Base-by-base conservation (phyloP, 2,888 invertebrate genomes). In the Digitonthophagus gazella region DNA sequence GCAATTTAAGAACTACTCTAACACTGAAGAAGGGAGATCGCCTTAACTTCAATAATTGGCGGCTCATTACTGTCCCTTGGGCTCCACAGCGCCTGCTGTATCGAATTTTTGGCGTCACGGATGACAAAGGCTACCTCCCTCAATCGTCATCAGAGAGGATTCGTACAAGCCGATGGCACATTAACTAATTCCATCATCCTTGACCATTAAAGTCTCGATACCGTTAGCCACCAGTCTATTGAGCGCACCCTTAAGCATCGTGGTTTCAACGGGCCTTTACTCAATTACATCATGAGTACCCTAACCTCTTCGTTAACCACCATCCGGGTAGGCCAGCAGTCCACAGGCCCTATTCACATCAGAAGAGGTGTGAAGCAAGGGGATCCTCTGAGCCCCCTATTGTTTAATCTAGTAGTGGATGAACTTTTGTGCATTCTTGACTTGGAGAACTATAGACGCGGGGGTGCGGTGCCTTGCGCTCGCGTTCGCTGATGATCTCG, bases 131-230 rank as follows among this genome's bases (percentile, higher is more conserved):
- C n/a, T n/a, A n/a, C n/a, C n/a, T n/a, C n/a, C n/a, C n/a, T n/a
- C n/a, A n/a, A n/a, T n/a, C n/a, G n/a, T n/a, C n/a, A 74, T 8
- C 80, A 80, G 71, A 57, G 78, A 0, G 78, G 79, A 0, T 79
- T 80, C 61, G 68, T 74, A n/a, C 71, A 76, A 58, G 74, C 76
- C 1, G 82, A 82, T 68, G 82, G 82, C 8, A 77, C 78, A 2
- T 72, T 82, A 11, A 78, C 80, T 5, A 82, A 83, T 65, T 71
- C n/a, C n/a, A n/a, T n/a, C n/a, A n/a, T n/a, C n/a, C n/a, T n/a
- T n/a, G n/a, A n/a, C n/a, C n/a, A n/a, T 76, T 16, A 82, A 73
- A 83, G 82, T 1, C 83, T 81, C 71, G 83, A 83, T 70, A 77
- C 73, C 0, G 72, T 75, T 0, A 70, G 72, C 0, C 75, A 74